Base-by-base conservation (phyloP, 2,888 invertebrate genomes). In the Tipula unca region DNA sequence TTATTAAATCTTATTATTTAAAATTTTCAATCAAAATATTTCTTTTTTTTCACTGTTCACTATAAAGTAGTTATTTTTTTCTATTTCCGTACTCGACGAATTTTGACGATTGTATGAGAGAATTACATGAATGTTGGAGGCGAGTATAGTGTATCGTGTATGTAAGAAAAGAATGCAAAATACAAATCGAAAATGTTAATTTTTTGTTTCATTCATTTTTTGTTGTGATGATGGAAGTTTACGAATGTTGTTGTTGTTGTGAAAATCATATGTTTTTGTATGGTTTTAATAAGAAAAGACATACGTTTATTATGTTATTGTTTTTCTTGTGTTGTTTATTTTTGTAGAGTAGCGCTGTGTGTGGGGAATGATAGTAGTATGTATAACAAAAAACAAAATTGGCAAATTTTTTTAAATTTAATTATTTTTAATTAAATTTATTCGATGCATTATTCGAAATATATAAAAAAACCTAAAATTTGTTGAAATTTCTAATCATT, bases 211-310 rank as follows among this genome's bases (percentile, higher is more conserved):
- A 32, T 32, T 83, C 35, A 6, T 14, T n/a, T 83, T 83, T 29
- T 83, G 29, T 83, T 83, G 83, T 83, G 83, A 83, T 83, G 83
- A 83, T 32, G 83, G 35, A 83, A 35, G 83, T 83, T 83, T 83
- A 35, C 35, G 35, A 32, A 32, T 83, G 83, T 83, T 29, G 29
- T 83, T 29, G 29, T 83, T 83, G 83, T 83, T 83, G 29, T 83
- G n/a, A 83, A 83, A 83, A 83, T 83, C 83, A 83, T 83, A 32
- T 83, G 83, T 29, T 83, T 32, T 32, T 25, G 69, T 25, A 48
- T 48, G 69, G 10, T 69, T 69, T 13, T 25, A 25, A 13, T 13
- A 69, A 20, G 69, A 69, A 69, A 0, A 0, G 69, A 69, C 69
- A 25, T 69, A 69, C 69, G 69, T 69, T 69, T 25, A 8, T 69